These are phyloP conservation scores for Pygoscelis adeliae DNA, from an alignment of 2,113 vertebrate genomes.

Conservation along the genomic window DNA sequence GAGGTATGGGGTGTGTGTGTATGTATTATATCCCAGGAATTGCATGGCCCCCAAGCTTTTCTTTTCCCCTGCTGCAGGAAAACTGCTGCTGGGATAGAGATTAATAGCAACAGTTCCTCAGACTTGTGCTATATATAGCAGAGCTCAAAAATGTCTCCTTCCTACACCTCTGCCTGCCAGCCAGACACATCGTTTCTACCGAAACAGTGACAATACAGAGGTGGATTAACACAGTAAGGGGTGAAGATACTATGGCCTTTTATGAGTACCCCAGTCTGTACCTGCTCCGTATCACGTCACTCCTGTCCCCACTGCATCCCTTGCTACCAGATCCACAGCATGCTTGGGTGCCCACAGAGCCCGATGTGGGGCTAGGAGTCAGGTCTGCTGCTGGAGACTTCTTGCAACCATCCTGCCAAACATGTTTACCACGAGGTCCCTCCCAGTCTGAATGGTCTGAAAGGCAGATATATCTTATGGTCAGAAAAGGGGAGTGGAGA, in stretches of 20 bases:
- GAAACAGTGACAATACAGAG: neutral
- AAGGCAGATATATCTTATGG: neutral
- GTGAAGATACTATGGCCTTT: neutral
- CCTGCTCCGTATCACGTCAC: neutral
- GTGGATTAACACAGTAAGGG: neutral
- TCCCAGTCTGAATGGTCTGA: neutral
- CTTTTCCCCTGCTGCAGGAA: neutral
- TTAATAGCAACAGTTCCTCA: neutral
- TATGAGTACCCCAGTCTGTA: too few relatives aligned
- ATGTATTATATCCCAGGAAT: neutral
- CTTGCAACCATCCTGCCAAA: neutral
- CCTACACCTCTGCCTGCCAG: neutral
- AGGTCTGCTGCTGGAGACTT: neutral
- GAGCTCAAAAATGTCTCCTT: neutral
- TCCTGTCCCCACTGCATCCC: neutral
- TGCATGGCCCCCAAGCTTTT: neutral
- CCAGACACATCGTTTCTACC: neutral
- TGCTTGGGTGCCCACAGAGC: neutral
- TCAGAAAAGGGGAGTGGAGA: neutral
- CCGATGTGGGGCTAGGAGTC: accelerated
- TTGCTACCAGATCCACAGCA: accelerated
- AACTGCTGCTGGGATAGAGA: neutral
- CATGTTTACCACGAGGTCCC: neutral
- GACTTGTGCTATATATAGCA: neutral
- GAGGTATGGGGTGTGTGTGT: neutral